Evolutionary conservation across 2,113 vertebrate genomes (phyloP).

Genomic region (Leiothrix lutea): DNA sequence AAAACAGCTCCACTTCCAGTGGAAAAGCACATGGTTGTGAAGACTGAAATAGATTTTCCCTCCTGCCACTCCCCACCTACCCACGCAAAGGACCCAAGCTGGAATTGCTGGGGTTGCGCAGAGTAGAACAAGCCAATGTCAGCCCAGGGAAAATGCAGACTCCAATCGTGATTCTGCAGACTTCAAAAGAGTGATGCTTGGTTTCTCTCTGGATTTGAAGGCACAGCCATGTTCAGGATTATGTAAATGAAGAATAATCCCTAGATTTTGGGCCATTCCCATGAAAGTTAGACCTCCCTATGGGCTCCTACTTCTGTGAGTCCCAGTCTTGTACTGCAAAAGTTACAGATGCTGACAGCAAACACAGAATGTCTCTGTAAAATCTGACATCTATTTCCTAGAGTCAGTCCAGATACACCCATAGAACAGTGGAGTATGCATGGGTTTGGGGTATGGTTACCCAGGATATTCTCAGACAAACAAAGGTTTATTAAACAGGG

Average conservation of each 20-base stretch:
- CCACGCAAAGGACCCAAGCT: fast-evolving
- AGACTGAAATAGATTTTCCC: background rate
- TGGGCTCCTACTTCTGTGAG: background rate
- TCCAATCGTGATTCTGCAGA: background rate
- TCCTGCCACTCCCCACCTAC: background rate
- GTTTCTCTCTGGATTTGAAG: background rate
- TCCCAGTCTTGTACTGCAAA: background rate
- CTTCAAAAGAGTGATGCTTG: background rate
- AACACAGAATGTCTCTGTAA: background rate
- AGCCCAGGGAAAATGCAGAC: background rate
- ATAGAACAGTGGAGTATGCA: background rate
- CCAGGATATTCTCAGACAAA: background rate
- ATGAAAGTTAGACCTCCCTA: background rate
- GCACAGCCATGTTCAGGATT: background rate
- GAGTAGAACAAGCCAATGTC: background rate
- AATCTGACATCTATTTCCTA: background rate
- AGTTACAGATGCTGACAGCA: background rate
- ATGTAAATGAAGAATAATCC: background rate
- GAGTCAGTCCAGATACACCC: background rate
- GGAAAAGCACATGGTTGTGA: background rate
- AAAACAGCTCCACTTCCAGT: background rate
- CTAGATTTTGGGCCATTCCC: background rate
- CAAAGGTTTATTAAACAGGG: background rate
- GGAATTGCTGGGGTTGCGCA: background rate
- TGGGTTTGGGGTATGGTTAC: fast-evolving